Percentiles rank a stretch among this genome's conserved stretches.
phyloP scores from a whole-genome alignment of 2,888 invertebrate genomes.

The Rhorus exstirpatorius region DNA sequence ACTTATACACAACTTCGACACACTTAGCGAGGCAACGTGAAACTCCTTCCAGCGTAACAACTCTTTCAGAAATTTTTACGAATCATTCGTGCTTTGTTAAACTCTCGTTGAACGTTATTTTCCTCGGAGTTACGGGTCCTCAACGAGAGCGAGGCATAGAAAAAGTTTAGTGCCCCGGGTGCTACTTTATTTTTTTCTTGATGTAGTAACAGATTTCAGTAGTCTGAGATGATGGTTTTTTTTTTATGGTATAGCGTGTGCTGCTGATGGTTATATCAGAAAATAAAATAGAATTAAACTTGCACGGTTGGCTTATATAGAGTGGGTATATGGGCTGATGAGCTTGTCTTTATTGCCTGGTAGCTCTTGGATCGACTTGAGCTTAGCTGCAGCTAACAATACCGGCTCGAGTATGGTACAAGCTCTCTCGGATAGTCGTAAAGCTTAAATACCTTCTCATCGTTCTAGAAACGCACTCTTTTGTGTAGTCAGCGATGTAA shows the following conservation, averaged over 20 bases:
- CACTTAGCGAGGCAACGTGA: not conserved
- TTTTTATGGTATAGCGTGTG: slow-evolving; percentile 13
- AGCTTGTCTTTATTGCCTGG: not conserved
- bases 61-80: slow-evolving; percentile 7
- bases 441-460: not conserved
- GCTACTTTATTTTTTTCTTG: not conserved
- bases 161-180: not conserved
- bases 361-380: not conserved
- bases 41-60: not conserved
- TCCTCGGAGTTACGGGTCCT: not conserved
- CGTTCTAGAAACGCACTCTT: not conserved
- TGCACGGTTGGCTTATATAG: not conserved
- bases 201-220: not conserved
- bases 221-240: slow-evolving; percentile 15
- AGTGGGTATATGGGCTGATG: not conserved
- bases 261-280: not conserved
- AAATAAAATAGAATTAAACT: slow-evolving; percentile 34
- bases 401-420: not conserved
- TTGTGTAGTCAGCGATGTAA: no score
- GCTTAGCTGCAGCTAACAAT: slow-evolving; percentile 6
- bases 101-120: slow-evolving; percentile 12
- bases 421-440: not conserved
- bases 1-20: not conserved
- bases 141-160: not conserved
- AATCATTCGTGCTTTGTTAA: slow-evolving; percentile 7